Percentiles rank a stretch among this genome's conserved stretches.
These are phyloP conservation scores for Pristionchus mayeri DNA, from an alignment of 2,888 invertebrate genomes.

Conservation along the genomic window DNA sequence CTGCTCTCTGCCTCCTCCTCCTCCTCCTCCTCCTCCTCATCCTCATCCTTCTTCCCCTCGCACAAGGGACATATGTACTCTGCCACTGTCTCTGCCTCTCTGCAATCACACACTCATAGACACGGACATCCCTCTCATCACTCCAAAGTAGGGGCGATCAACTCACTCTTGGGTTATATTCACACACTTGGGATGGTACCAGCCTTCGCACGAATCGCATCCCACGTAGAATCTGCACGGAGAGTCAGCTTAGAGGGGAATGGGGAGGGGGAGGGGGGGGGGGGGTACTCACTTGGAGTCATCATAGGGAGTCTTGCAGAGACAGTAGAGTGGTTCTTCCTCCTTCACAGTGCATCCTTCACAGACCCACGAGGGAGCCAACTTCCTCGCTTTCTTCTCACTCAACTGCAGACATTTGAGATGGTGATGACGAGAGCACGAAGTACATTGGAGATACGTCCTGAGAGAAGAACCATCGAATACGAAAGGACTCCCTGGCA, in stretches of 20 bases:
- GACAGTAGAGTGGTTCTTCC: constrained; percentile 90
- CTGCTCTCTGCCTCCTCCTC: constrained; percentile 23
- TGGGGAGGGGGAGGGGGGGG: not conserved
- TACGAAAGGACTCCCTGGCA: too few species aligned
- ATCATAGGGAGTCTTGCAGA: constrained; percentile 96
- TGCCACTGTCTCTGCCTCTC: constrained; percentile 92
- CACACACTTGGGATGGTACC: constrained; percentile 98
- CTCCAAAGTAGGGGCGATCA: not conserved
- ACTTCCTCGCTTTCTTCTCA: constrained; percentile 84
- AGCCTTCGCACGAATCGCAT: constrained; percentile 98
- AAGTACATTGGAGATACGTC: constrained; percentile 97
- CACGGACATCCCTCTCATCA: too few species aligned
- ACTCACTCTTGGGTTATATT: constrained; percentile 80
- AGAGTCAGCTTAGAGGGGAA: not conserved
- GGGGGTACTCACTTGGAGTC: constrained; percentile 88
- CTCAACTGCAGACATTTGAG: constrained; percentile 95
- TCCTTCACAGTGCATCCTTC: constrained; percentile 80
- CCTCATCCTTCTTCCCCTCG: constrained; percentile 48
- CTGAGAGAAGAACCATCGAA: constrained; percentile 48
- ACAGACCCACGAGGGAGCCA: not conserved
- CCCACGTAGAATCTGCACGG: constrained; percentile 94
- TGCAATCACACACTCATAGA: constrained; percentile 48
- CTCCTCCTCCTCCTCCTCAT: too few species aligned
- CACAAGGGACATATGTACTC: constrained; percentile 96
- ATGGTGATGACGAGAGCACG: constrained; percentile 99